A percentile compares a stretch with the other conserved stretches of the same genome.
Conservation (phyloP, 2,797 vertebrate species). For the Diglossa cyanea region DNA sequence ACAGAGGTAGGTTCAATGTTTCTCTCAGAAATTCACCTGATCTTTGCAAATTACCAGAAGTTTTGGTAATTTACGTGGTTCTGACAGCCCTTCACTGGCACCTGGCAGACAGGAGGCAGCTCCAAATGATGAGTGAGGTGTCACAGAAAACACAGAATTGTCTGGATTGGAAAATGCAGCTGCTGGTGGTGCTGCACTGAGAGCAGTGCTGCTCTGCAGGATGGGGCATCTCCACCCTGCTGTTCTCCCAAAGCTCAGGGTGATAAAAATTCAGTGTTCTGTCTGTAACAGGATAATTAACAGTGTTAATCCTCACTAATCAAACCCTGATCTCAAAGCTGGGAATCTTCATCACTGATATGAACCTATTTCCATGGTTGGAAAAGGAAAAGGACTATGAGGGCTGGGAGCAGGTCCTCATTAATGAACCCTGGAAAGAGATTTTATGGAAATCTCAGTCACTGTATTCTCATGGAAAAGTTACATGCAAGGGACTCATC, state of each 20-base stretch:
- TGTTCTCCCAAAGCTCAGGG: background rate
- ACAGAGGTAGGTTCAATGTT: slow-evolving; percentile 35
- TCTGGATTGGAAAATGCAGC: background rate
- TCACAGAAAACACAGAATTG: background rate
- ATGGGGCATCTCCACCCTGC: background rate
- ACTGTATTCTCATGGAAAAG: background rate
- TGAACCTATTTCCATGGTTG: background rate
- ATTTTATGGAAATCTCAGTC: background rate
- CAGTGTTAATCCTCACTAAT: background rate
- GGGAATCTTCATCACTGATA: background rate
- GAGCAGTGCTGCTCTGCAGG: background rate
- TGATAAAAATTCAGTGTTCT: background rate
- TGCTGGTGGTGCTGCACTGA: background rate
- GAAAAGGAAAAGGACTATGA: background rate
- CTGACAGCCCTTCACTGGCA: background rate
- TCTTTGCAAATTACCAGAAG: background rate
- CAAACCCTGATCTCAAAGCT: background rate
- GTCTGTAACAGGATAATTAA: background rate
- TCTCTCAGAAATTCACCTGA: background rate
- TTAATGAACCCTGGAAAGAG: background rate
- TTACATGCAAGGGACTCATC: background rate
- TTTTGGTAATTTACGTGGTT: background rate
- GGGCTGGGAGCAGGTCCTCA: background rate
- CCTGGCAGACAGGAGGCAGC: background rate
- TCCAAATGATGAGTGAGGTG: background rate